Percentiles rank a stretch among this genome's conserved stretches.
These are phyloP conservation scores for Hydraecia micacea DNA, from an alignment of 2,888 invertebrate genomes.

Conservation along the genomic window DNA sequence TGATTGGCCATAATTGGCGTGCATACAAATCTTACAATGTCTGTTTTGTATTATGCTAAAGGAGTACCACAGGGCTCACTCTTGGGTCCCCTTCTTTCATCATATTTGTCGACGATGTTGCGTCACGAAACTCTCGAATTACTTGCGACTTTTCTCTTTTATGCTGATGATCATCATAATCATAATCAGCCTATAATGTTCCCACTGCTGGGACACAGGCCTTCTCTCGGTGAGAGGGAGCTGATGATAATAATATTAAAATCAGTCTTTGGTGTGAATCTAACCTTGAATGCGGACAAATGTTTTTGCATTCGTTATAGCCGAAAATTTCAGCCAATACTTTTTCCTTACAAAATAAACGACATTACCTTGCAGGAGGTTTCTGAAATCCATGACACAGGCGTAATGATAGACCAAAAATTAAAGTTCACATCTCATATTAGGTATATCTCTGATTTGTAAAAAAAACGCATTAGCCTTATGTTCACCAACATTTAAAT, in stretches of 20 bases:
- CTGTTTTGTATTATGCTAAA: too few species aligned
- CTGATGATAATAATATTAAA: not conserved
- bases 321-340: not conserved
- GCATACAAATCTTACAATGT: not conserved
- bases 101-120: not conserved
- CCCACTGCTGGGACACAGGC: too few species aligned
- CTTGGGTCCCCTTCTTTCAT: not conserved
- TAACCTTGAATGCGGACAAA: not conserved
- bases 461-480: too few species aligned
- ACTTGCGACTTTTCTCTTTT: not conserved
- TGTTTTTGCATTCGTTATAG: not conserved
- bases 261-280: not conserved
- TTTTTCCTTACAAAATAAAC: not conserved
- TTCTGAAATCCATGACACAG: not conserved
- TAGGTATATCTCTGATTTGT: too few species aligned
- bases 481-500: too few species aligned
- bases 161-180: not conserved
- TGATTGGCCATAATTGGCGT: not conserved
- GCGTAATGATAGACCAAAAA: not conserved
- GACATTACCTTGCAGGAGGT: not conserved
- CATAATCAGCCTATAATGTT: too few species aligned
- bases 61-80: not conserved
- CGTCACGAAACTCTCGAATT: not conserved
- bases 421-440: not conserved
- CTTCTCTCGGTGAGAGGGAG: too few species aligned